Conservation (phyloP, 2,888 invertebrate genomes). For the Eupeodes latifasciatus region DNA sequence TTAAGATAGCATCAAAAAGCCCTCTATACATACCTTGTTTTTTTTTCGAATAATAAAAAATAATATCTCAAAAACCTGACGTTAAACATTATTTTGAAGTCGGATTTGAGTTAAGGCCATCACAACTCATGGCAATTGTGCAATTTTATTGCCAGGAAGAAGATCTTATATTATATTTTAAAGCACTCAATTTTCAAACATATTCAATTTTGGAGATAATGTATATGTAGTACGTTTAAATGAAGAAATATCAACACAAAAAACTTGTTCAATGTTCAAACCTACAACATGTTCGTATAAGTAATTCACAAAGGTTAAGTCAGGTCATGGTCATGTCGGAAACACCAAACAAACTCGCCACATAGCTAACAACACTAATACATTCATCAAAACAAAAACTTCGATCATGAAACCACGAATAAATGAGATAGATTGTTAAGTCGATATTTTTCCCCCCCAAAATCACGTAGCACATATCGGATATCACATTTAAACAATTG, state of each 20-base stretch:
- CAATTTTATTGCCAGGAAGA: too few species aligned
- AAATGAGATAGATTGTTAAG: slow-evolving; percentile 53
- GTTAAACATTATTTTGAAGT: too few species aligned
- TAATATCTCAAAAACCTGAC: too few species aligned
- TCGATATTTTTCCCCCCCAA: slow-evolving; percentile 53
- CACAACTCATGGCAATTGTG: too few species aligned
- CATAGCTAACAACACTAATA: not conserved
- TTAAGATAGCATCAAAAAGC: too few species aligned
- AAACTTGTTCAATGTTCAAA: not conserved
- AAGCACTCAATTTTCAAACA: too few species aligned
- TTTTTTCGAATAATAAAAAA: too few species aligned
- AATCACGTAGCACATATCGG: not conserved
- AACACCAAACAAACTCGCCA: not conserved
- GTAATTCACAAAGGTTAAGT: not conserved
- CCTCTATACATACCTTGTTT: too few species aligned
- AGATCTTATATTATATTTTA: too few species aligned
- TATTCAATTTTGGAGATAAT: too few species aligned
- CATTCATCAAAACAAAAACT: slow-evolving; percentile 14
- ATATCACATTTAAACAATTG: slow-evolving; percentile 47
- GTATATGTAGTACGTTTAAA: too few species aligned
- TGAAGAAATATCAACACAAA: not conserved
- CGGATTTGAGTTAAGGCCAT: too few species aligned
- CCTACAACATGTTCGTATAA: not conserved
- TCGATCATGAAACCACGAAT: not conserved
- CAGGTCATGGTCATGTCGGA: slow-evolving; percentile 50